These are phyloP conservation scores for Hypsopygia costalis DNA, from an alignment of 2,888 invertebrate species.

Conservation along the genomic window DNA sequence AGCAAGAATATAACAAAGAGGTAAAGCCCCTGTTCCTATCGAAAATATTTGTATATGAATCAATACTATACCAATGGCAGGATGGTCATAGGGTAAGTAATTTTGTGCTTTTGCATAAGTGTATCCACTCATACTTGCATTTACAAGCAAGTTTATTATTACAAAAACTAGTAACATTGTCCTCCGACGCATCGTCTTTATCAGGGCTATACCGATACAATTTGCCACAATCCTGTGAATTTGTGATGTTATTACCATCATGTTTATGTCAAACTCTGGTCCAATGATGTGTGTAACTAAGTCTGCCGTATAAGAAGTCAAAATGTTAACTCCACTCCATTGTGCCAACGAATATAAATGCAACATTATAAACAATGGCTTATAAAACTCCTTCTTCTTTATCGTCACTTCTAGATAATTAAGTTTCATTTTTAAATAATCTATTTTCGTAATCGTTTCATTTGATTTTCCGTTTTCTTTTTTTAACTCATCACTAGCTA, in stretches of 20 bases:
- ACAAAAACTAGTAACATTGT: neutral
- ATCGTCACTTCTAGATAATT: conserved; percentile 77
- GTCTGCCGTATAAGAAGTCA: conserved; percentile 49
- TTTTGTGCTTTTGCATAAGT: neutral
- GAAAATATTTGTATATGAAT: neutral
- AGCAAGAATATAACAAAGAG: neutral
- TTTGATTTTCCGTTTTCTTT: conserved; percentile 58
- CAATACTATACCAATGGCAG: neutral
- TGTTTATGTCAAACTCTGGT: neutral
- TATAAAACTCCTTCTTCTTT: conserved; percentile 47
- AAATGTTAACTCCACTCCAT: conserved; percentile 53
- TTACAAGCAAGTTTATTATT: neutral
- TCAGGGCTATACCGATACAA: neutral
- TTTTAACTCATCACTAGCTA: conserved; percentile 46
- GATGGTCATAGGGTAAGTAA: neutral
- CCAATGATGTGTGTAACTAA: neutral
- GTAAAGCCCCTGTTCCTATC: neutral
- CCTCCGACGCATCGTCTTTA: neutral
- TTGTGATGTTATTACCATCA: neutral
- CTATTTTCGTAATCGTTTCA: conserved; percentile 82
- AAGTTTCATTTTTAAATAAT: conserved; percentile 75
- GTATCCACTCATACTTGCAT: neutral
- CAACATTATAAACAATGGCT: conserved; percentile 54
- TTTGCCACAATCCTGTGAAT: neutral
- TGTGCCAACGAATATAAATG: conserved; percentile 50